Percentiles rank a stretch among this genome's conserved stretches.
phyloP scores from a whole-genome alignment of 2,797 vertebrate species.

The Sebastes hubbsi region DNA sequence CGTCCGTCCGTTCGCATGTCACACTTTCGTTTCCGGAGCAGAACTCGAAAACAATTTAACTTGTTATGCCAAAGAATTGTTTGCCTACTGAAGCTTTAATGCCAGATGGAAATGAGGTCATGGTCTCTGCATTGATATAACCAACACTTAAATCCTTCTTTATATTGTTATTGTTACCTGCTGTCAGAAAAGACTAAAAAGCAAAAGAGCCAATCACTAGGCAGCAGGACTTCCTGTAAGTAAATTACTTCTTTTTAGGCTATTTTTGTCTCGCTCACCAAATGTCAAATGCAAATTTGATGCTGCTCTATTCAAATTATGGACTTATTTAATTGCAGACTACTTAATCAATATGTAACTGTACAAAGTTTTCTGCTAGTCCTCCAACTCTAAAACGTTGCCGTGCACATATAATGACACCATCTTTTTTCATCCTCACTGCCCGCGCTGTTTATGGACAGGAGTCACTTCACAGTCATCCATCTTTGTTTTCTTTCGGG shows the following conservation, averaged over 20 bases:
- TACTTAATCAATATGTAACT: neutral
- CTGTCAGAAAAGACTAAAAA: neutral
- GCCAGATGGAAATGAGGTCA: neutral
- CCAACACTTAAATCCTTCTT: neutral
- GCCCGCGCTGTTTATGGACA: neutral
- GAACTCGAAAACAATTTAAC: too few species aligned
- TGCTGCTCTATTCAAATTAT: neutral
- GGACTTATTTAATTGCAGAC: neutral
- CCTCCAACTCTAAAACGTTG: neutral
- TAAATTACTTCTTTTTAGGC: neutral
- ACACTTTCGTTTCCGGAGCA: too few species aligned
- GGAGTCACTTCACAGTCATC: neutral
- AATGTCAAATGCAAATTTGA: constrained; percentile 47
- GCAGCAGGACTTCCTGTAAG: neutral
- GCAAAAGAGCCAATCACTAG: neutral
- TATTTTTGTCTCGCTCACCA: constrained; percentile 5
- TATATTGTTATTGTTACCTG: neutral
- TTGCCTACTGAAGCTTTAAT: too few species aligned
- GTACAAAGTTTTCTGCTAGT: neutral
- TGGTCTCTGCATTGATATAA: constrained; percentile 1
- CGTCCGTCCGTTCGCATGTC: too few species aligned
- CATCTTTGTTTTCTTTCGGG: constrained; percentile 16
- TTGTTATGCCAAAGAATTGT: too few species aligned
- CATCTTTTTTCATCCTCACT: neutral
- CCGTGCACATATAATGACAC: neutral